Evolutionary conservation across 2,113 vertebrate genomes (phyloP).

Genomic region (Odontophorus gujanensis): DNA sequence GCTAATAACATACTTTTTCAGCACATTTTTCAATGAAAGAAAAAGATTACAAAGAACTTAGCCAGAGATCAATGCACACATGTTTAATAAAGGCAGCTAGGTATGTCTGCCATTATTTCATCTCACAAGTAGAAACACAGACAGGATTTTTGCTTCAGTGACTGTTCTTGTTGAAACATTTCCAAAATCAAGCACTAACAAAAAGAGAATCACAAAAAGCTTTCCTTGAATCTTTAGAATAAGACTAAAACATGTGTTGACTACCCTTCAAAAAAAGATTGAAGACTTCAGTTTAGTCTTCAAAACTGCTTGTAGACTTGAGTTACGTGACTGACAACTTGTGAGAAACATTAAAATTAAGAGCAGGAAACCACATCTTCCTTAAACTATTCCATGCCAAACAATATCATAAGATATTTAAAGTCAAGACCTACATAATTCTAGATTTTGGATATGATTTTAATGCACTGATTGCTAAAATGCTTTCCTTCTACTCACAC

Average conservation of each 20-base stretch:
- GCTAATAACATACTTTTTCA: not conserved
- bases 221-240: not conserved
- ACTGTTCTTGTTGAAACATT: not conserved
- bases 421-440: not conserved
- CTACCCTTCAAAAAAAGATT: not conserved
- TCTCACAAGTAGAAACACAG: not conserved
- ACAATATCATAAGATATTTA: not conserved
- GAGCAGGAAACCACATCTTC: not conserved
- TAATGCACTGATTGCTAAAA: not conserved
- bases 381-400: not conserved
- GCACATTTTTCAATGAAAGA: not conserved
- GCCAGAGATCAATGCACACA: not conserved
- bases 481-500: not conserved
- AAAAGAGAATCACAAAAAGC: not conserved
- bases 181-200: not conserved
- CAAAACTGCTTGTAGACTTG: not conserved
- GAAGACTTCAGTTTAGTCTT: slow-evolving; percentile 8
- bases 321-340: not conserved
- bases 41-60: not conserved
- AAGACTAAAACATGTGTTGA: not conserved
- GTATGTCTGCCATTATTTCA: not conserved
- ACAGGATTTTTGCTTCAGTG: not conserved
- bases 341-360: not conserved
- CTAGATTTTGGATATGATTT: not conserved
- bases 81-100: not conserved